Base-by-base conservation (phyloP, 2,113 vertebrate genomes). In the Ploceus nigricollis region DNA sequence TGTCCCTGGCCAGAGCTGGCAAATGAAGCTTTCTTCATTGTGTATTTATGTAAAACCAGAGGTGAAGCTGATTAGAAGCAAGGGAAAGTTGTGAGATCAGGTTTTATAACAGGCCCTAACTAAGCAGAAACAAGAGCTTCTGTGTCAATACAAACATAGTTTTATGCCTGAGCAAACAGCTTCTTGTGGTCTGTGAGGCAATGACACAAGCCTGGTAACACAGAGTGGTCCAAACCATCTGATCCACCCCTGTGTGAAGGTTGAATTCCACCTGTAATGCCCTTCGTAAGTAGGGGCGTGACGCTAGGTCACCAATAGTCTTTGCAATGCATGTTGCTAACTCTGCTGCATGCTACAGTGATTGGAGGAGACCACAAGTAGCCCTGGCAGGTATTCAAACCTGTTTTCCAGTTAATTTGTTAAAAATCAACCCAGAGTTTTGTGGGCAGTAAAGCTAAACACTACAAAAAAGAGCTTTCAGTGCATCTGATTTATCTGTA, bases 111-210 rank as follows among this genome's bases (percentile, higher is more conserved):
- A 88, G 35, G 22, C 10, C 20, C 39, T 77, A 91, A 68, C n/a
- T 63, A 58, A 80, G 56, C 64, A 90, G 42, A 94, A 88, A 84
- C 45, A 86, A 83, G 33, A 37, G 42, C 31, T 82, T 91, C 45
- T 94, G 23, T 51, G 64, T 89, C 88, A 92, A 88, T 37, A 48
- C 24, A 65, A 80, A 45, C 5, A 4, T 31, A 39, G 45, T 92
- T 93, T 94, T 70, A 96, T 86, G 90, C 93, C 82, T 64, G 82
- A 91, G 45, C 82, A 94, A 96, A 77, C 58, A 93, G 71, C 60
- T 92, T 94, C 68, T 79, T 78, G 8, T 3, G 24, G 31, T 42
- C 64, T 77, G 44, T 91, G 78, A 72, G 65, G 70, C 69, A 94
- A 80, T 2, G 5, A 30, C 71, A 86, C 17, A 6, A 20, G 47